Evolutionary conservation across 2,888 invertebrate genomes (phyloP), one percentile per base, ranked within the genome.

Genomic region (Melieria picta): DNA sequence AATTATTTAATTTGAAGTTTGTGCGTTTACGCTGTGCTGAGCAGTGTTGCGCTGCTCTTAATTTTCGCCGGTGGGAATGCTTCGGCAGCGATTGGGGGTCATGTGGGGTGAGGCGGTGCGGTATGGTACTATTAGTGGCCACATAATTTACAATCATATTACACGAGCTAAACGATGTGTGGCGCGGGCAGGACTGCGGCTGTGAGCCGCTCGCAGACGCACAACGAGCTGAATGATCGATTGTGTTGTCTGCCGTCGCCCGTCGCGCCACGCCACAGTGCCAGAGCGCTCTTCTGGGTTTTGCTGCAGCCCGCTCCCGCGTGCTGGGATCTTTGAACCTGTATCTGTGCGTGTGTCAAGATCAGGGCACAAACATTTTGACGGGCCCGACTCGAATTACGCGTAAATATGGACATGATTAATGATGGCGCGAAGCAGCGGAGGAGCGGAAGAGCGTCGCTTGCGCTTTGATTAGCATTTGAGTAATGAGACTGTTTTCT

Each of bases 1-100:
- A 67, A 67, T 67, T 67, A 67, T 60, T 67, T 60, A 60, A 67
- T 50, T 58, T 60, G 7, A 67, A 47, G 47, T 58, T 67, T 58
- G 58, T 48, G 43, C 58, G 67, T 58, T 58, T 67, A 30, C 67
- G 46, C 43, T 48, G 42, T 60, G 50, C 50, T 56, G 67, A 42
- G 66, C 30, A 30, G 30, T 30, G 30, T 30, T 30, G 30, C 30
- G 30, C 30, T 30, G 30, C 30, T 60, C 58, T 60, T 67, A 67
- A 67, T 58, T 60, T 50, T 60, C 50, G 67, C 67, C 67, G 13
- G 46, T 9, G 56, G 64, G 47, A 64, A 64, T 50, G 30, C 30
- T 30, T 30, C 30, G 30, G 30, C 30, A 2, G 30, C 30, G 30
- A 30, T 30, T 30, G 30, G 30, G 3, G 30, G 43, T 7, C 1